These are phyloP conservation scores for Perodicticus potto DNA, from an alignment of 2,797 vertebrate species.

Conservation along the genomic window DNA sequence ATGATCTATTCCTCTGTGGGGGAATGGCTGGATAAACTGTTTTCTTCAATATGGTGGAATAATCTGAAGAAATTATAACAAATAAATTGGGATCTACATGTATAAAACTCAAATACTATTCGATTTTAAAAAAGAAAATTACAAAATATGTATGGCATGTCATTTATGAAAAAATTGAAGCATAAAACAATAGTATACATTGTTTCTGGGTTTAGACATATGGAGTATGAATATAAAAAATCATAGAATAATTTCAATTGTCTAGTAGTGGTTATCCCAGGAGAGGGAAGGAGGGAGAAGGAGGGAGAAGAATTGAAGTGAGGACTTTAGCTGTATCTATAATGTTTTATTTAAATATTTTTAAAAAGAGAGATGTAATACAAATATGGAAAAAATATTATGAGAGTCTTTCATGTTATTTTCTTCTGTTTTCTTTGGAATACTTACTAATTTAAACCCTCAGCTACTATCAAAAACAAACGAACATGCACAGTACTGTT, in stretches of 20 bases:
- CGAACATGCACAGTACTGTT: background rate
- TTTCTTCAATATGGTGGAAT: background rate
- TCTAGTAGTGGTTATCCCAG: background rate
- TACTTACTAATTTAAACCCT: background rate
- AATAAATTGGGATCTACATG: background rate
- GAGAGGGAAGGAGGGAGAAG: background rate
- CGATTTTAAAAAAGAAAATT: background rate
- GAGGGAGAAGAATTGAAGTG: background rate
- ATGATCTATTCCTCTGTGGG: background rate
- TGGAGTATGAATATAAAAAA: background rate
- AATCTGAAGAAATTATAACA: background rate
- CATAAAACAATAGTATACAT: background rate
- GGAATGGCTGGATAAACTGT: background rate
- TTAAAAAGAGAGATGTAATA: background rate
- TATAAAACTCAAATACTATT: background rate
- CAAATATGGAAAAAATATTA: slow-evolving; percentile 15
- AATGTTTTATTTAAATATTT: slow-evolving; percentile 35
- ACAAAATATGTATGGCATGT: background rate
- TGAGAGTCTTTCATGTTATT: background rate
- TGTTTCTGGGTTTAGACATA: background rate
- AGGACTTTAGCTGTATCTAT: background rate
- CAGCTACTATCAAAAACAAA: background rate
- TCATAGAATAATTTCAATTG: background rate
- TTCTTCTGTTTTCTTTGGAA: background rate
- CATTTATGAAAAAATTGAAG: background rate